Evolutionary conservation across 2,888 invertebrate genomes (phyloP), one percentile per base, ranked within the genome.

Genomic region (Polyploca ridens): DNA sequence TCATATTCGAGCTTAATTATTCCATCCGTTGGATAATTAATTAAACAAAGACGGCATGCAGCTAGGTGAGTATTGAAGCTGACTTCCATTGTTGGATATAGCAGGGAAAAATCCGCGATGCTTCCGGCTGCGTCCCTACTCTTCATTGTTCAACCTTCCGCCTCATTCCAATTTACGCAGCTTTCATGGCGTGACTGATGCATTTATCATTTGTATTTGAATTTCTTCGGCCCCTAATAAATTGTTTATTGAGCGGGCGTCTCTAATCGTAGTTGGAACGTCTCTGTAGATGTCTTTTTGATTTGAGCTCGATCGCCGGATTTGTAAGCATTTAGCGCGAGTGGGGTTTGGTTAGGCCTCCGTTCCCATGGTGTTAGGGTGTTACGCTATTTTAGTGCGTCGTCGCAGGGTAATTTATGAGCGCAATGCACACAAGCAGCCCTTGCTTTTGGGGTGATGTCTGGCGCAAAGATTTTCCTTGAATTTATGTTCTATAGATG

Each of bases 381-480:
- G 93, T 87, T 89, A 90, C 90, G 93, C 93, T 93, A 93, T 93
- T 93, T 93, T 90, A 89, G 91, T 90, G 85, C 81, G 88, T 90
- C 88, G 90, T 89, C 89, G 83, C 77, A 73, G 84, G 83, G 88
- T 91, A 91, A 94, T 94, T 93, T 93, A 94, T 89, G 89, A 82
- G 80, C 86, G 90, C 89, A 86, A 88, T 87, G 87, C 85, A 86
- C 79, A 82, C 86, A 84, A 78, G 79, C 54, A 54, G 54, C 54
- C 79, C 82, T 83, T 82, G 88, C 88, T 90, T 89, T 91, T 91
- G 90, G 91, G 87, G 88, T 83, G 87, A 89, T 88, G 86, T 85
- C 64, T 84, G 88, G 84, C 83, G 86, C 87, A 90, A 86, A 86
- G 84, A 88, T 89, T 90, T 89, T 86, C 84, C 80, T 82, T 82